Evolutionary conservation across 2,113 vertebrate genomes (phyloP).

Genomic region (Chascanopsetta lugubris): DNA sequence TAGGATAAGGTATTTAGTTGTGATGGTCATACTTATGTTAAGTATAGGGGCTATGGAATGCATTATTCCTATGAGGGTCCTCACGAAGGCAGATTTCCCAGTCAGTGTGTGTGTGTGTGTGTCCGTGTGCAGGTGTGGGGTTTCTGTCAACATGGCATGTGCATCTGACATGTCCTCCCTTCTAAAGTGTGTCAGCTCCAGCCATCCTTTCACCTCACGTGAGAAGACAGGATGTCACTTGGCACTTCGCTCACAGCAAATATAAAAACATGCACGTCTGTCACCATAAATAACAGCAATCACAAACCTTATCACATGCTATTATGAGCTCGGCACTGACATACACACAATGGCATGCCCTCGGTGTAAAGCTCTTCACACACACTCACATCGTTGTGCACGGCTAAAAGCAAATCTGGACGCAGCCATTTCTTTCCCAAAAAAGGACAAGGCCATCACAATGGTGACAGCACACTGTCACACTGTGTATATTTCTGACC

Average conservation of each 20-base stretch:
- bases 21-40: too few relatives aligned
- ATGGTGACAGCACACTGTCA: slow-evolving; percentile 17
- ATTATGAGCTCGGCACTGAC: slow-evolving; percentile 29
- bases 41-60: too few relatives aligned
- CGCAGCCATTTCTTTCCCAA: slow-evolving; percentile 28
- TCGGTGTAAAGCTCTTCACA: slow-evolving; percentile 9
- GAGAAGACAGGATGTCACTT: slow-evolving; percentile 6
- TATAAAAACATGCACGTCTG: slow-evolving; percentile 43
- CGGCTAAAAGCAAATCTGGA: slow-evolving; percentile 21
- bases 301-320: slow-evolving; percentile 46
- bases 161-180: slow-evolving; percentile 34
- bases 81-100: neutral
- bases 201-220: slow-evolving; percentile 2
- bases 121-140: too few relatives aligned
- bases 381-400: slow-evolving; percentile 17
- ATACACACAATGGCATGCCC: slow-evolving; percentile 51
- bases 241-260: slow-evolving; percentile 35
- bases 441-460: slow-evolving; percentile 15
- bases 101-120: neutral
- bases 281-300: slow-evolving; percentile 47
- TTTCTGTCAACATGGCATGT: slow-evolving; percentile 2
- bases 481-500: neutral
- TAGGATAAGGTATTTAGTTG: too few relatives aligned
- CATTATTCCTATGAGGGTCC: too few relatives aligned
- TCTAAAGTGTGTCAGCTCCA: slow-evolving; percentile 35